Evolutionary conservation across 2,113 vertebrate species (phyloP), one percentile per base, ranked within the genome.

Genomic region (Oreocharis arfaki): DNA sequence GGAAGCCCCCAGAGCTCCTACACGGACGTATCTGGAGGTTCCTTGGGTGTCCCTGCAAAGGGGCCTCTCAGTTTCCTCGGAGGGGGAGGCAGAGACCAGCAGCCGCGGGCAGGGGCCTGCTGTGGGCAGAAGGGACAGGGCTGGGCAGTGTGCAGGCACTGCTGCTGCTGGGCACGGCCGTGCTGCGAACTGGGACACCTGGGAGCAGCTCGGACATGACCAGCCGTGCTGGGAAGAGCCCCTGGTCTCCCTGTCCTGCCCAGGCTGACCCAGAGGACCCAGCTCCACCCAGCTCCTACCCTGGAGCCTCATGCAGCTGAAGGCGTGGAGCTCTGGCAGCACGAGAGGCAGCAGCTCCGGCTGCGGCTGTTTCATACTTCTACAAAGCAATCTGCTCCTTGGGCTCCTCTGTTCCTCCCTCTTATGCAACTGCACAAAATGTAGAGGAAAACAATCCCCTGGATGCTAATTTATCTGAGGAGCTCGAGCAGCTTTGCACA

Each of bases 401-500:
- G 87, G 50, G 47, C 83, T 87, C 74, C 93, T 79, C 67, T 84
- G 67, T 60, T 67, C 86, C 67, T 93, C 80, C 80, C 68, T 92
- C 94, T 96, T 50, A 81, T 7, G 92, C 91, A 89, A 95, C 87
- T 33, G 82, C 86, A 90, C 84, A 74, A 63, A 53, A 81, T 19
- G 76, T 30, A 73, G 91, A 94, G 53, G 47, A 71, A 85, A 78
- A 91, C 94, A 76, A 86, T 71, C 80, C 84, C 78, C 88, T 39
- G 46, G 67, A 91, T 90, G 87, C 84, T 89, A 84, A 87, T 95
- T 93, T 80, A 76, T 82, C 87, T 8, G 76, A 84, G 93, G 77
- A 87, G 78, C 90, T 88, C 2, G 6, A 78, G 85, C 71, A 50
- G 92, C 86, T 80, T 77, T 83, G 85, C 80, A 76, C 57, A 50